These are phyloP conservation scores for Epiperipatus broadwayi DNA, from an alignment of 2,888 invertebrate species.

Conservation along the genomic window DNA sequence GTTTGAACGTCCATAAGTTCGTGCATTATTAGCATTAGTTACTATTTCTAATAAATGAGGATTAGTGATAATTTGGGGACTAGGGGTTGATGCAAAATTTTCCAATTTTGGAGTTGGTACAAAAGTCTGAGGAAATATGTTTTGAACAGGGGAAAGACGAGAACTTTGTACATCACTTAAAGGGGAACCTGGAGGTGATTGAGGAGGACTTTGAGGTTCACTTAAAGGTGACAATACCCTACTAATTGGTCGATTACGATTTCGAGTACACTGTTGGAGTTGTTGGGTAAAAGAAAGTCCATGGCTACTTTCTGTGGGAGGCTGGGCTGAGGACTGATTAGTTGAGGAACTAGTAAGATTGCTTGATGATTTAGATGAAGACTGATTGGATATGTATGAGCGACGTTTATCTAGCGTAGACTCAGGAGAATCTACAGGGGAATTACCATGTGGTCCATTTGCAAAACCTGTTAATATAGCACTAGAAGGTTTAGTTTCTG, in stretches of 20 bases:
- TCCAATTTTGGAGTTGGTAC: too few relatives aligned
- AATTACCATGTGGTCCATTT: conserved; percentile 19
- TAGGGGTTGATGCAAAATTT: too few relatives aligned
- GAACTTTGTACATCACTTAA: conserved; percentile 24
- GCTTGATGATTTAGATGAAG: conserved; percentile 48
- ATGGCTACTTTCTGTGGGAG: too few relatives aligned
- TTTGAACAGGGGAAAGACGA: conserved; percentile 16
- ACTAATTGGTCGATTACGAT: conserved; percentile 43
- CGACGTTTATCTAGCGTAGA: conserved; percentile 31
- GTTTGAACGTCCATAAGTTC: too few relatives aligned
- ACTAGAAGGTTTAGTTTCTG: conserved; percentile 42
- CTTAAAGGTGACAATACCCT: conserved; percentile 38
- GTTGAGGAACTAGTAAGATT: conserved; percentile 52
- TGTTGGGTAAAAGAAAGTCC: conserved; percentile 87
- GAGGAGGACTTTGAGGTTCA: conserved; percentile 51
- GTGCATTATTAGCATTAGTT: too few relatives aligned
- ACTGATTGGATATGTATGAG: conserved; percentile 27
- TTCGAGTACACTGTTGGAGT: conserved; percentile 60
- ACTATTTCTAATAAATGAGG: too few relatives aligned
- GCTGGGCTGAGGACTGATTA: too few relatives aligned
- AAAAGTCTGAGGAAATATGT: too few relatives aligned
- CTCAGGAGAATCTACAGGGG: conserved; percentile 24
- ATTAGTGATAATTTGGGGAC: too few relatives aligned
- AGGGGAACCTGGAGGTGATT: conserved; percentile 59
- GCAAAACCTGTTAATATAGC: conserved; percentile 36